These are phyloP conservation scores for Saturnia japonica DNA, from an alignment of 2,888 invertebrate genomes.

Conservation along the genomic window DNA sequence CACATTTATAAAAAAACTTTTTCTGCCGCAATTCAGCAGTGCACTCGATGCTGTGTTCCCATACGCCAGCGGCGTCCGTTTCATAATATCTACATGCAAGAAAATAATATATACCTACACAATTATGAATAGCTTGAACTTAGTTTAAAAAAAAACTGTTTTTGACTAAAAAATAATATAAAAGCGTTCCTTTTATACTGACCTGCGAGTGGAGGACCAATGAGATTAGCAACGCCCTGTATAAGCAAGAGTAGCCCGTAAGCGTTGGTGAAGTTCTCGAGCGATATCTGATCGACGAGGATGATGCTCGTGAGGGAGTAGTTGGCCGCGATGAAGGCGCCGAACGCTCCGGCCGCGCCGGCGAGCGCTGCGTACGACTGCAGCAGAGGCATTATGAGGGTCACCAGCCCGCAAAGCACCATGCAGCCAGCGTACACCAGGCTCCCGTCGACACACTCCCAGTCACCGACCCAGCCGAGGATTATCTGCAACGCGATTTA, in stretches of 20 bases:
- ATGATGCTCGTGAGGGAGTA: conserved; percentile 95
- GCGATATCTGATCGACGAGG: conserved; percentile 93
- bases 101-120: no score
- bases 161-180: no score
- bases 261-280: conserved; percentile 95
- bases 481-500: conserved; percentile 83
- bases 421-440: conserved; percentile 92
- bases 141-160: no score
- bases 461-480: conserved; percentile 94
- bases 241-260: conserved; percentile 93
- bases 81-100: no score
- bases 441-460: conserved; percentile 88
- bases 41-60: no score
- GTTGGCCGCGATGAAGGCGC: conserved; percentile 95
- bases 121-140: no score
- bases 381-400: conserved; percentile 85
- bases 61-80: no score
- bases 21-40: no score
- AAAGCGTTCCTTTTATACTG: no score
- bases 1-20: no score
- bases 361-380: conserved; percentile 81
- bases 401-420: conserved; percentile 86
- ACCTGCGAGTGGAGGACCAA: conserved; percentile 96
- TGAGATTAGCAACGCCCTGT: conserved; percentile 93
- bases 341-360: conserved; percentile 89